A percentile compares a stretch with the other conserved stretches of the same genome.
Evolutionary conservation across 2,113 vertebrate genomes (phyloP).

Genomic region (Brachypteracias leptosomus): DNA sequence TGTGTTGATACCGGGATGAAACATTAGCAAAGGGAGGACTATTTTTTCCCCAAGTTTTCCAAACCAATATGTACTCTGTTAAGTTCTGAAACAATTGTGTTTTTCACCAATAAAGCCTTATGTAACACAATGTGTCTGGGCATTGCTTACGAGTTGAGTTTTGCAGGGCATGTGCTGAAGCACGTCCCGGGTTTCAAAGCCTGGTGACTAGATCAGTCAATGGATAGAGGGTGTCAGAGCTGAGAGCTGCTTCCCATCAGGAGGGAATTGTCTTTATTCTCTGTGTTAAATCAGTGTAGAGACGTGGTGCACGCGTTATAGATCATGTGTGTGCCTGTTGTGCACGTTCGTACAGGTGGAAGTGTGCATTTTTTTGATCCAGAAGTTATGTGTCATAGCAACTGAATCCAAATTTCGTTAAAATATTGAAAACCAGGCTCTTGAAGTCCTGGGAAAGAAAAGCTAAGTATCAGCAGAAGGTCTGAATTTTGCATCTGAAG

Average conservation of each 20-base stretch:
- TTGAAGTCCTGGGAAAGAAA: background rate
- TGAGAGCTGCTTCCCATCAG: background rate
- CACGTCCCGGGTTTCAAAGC: fast-evolving
- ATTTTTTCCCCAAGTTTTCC: background rate
- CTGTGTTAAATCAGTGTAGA: background rate
- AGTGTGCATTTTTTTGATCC: background rate
- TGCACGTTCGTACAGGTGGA: background rate
- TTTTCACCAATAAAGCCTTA: background rate
- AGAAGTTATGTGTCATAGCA: fast-evolving
- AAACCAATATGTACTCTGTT: background rate
- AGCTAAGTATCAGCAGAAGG: background rate
- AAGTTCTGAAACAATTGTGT: background rate
- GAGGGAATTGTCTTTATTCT: background rate
- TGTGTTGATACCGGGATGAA: background rate
- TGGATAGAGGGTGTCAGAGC: background rate
- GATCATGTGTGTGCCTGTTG: fast-evolving
- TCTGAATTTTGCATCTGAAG: background rate
- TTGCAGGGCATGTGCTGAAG: background rate
- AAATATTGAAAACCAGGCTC: background rate
- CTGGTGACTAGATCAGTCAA: background rate
- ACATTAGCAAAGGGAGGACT: background rate
- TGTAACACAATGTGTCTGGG: background rate
- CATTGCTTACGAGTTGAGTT: background rate
- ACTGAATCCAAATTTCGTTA: background rate
- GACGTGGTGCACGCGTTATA: fast-evolving